These are phyloP conservation scores for Toxotes lorentzi DNA, from an alignment of 2,797 vertebrate species.

Conservation along the genomic window DNA sequence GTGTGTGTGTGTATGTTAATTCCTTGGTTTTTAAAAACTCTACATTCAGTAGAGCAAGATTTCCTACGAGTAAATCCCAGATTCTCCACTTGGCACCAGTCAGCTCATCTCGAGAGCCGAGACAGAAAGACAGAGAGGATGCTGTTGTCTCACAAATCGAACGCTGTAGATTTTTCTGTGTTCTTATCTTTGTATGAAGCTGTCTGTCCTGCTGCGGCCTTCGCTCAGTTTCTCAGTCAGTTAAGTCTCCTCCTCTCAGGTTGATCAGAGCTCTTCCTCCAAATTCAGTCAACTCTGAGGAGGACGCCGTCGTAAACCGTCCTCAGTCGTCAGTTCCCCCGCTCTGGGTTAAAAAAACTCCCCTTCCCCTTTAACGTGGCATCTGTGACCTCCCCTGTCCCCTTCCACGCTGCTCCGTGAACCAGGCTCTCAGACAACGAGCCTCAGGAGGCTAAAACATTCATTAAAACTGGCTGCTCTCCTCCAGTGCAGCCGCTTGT, in stretches of 20 bases:
- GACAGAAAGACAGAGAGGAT: constrained; percentile 73
- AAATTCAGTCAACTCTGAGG: constrained; percentile 40
- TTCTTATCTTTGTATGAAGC: constrained; percentile 84
- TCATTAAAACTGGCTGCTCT: constrained; percentile 77
- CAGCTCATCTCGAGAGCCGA: constrained; percentile 80
- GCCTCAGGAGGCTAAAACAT: constrained; percentile 86
- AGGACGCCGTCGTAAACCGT: constrained; percentile 41
- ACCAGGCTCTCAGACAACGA: constrained; percentile 64
- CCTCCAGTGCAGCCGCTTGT: constrained; percentile 63
- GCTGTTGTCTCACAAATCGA: constrained; percentile 69
- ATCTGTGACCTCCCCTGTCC: constrained; percentile 56
- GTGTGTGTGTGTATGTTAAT: constrained; percentile 62
- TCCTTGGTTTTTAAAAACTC: constrained; percentile 87
- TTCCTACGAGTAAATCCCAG: constrained; percentile 80
- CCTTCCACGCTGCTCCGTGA: constrained; percentile 44
- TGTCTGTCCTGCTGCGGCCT: constrained; percentile 66
- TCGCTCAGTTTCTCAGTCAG: constrained; percentile 75
- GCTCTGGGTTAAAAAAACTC: constrained; percentile 45
- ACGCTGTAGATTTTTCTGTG: constrained; percentile 54
- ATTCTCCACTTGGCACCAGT: constrained; percentile 84
- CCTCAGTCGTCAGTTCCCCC: constrained; percentile 38
- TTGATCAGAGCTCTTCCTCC: constrained; percentile 31
- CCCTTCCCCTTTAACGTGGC: constrained; percentile 51
- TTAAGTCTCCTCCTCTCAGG: constrained; percentile 46
- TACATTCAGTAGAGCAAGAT: constrained; percentile 86